Evolutionary conservation across 1,140 invertebrate species (phyloP).

Genomic region (Coelopa frigida): DNA sequence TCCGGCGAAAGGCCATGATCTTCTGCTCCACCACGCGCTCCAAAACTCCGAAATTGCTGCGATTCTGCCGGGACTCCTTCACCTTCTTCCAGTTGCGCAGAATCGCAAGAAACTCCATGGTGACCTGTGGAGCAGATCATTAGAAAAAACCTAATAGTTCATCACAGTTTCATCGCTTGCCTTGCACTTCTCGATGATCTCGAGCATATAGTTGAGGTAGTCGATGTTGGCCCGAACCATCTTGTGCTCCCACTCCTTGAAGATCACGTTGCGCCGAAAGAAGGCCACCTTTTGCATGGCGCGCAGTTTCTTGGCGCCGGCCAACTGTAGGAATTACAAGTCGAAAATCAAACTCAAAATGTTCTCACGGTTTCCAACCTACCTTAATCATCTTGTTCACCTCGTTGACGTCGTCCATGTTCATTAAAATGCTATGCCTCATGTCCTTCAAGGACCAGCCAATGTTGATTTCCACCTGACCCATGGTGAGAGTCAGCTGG

Average conservation of each 20-base stretch:
- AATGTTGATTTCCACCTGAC: conserved; percentile 51
- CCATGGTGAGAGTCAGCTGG: conserved; percentile 50
- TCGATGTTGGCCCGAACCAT: conserved; percentile 48
- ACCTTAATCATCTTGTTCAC: conserved; percentile 51
- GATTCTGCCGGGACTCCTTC: conserved; percentile 29
- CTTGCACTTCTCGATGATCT: conserved; percentile 42
- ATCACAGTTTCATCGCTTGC: not conserved
- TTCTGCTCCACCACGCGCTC: conserved; percentile 36
- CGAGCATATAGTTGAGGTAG: conserved; percentile 44
- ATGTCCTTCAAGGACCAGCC: conserved; percentile 37
- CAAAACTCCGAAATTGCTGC: conserved; percentile 24
- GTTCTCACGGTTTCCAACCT: not conserved
- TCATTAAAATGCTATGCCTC: conserved; percentile 48
- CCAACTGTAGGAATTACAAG: conserved; percentile 29
- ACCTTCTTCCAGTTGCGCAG: conserved; percentile 36
- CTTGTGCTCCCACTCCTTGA: conserved; percentile 53
- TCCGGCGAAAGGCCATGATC: conserved; percentile 11
- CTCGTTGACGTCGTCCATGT: conserved; percentile 47
- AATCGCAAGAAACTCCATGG: conserved; percentile 44
- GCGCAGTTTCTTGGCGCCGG: conserved; percentile 50
- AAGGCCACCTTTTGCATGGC: conserved; percentile 47
- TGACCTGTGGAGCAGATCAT: conserved; percentile 31
- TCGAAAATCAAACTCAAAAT: not conserved
- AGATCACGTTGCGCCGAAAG: conserved; percentile 47
- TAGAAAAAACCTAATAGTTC: not conserved